These are phyloP conservation scores for Rhynchomys soricoides DNA, from an alignment of 2,113 vertebrate genomes.

Conservation along the genomic window DNA sequence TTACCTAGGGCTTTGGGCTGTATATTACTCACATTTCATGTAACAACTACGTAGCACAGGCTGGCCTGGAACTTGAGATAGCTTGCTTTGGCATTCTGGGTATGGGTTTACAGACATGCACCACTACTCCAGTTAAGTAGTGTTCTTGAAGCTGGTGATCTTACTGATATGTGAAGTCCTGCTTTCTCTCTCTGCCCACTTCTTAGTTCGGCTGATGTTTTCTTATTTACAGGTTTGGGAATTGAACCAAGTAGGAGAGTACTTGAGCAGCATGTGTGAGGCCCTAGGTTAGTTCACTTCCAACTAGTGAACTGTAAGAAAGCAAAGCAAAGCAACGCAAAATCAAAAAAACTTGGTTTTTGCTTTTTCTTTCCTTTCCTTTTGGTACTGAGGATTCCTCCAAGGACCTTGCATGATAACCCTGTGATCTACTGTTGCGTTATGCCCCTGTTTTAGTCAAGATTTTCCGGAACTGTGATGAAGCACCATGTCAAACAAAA, in stretches of 20 bases:
- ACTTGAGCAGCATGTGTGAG: neutral
- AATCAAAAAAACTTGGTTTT: neutral
- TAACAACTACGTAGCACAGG: neutral
- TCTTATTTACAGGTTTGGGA: neutral
- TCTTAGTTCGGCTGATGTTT: conserved; percentile 17
- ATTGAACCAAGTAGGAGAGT: neutral
- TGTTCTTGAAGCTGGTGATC: conserved; percentile 47
- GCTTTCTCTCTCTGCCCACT: neutral
- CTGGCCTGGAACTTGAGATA: neutral
- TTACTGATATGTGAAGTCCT: neutral
- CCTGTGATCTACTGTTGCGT: neutral
- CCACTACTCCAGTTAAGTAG: neutral
- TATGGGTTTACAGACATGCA: neutral
- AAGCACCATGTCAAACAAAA: neutral
- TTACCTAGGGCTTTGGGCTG: conserved; percentile 33
- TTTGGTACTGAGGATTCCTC: neutral
- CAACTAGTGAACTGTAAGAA: neutral
- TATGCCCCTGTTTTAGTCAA: neutral
- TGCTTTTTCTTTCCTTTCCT: neutral
- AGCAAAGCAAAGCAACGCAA: too few relatives aligned
- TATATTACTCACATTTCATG: conserved; percentile 19
- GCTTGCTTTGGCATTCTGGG: neutral
- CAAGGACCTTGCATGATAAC: neutral
- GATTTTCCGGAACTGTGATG: neutral
- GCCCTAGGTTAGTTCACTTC: neutral